Evolutionary conservation across 2,797 vertebrate species (phyloP), one percentile per base, ranked within the genome.

Genomic region (Nannoperca obscura): DNA sequence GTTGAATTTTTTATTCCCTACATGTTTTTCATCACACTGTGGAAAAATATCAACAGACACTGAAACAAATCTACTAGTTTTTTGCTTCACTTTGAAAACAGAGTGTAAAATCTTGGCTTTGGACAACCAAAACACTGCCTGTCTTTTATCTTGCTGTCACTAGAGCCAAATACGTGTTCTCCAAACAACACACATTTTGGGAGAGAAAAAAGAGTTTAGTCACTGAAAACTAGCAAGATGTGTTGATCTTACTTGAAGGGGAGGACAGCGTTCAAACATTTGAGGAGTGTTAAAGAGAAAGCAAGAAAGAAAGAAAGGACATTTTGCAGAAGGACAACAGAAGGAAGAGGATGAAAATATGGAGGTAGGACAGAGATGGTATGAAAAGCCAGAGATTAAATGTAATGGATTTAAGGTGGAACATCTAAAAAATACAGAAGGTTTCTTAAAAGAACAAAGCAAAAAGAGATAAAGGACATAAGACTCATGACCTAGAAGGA

Each of bases 101-200:
- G 36, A 32, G 71, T 32, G 34, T 68, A 79, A 76, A 79, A 74
- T 77, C 66, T 72, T 42, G 32, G 66, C 30, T 70, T 75, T 13
- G 78, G 76, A 88, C 71, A 84, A 63, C 53, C 55, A 76, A 82
- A 87, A 68, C 61, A 74, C 77, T 60, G 47, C 42, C 52, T 60
- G 64, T 32, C 79, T 86, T 88, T 89, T 34, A 89, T 89, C 74
- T 81, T 76, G 40, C 74, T 74, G 89, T 88, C 85, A 90, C 68
- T 30, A 20, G 20, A 86, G 67, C 75, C 76, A 82, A 80, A 86
- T 59, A 34, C 71, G 76, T 80, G 71, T 65, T 89, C 87, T 82
- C 71, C 53, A 76, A 65, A 65, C 49, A 62, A 53, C 64, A 63
- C 38, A 34, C 22, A 71, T 50, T 81, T 81, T 44, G 13, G 6